Conservation (phyloP, 2,113 vertebrate genomes). For the Hiodon tergisus region DNA sequence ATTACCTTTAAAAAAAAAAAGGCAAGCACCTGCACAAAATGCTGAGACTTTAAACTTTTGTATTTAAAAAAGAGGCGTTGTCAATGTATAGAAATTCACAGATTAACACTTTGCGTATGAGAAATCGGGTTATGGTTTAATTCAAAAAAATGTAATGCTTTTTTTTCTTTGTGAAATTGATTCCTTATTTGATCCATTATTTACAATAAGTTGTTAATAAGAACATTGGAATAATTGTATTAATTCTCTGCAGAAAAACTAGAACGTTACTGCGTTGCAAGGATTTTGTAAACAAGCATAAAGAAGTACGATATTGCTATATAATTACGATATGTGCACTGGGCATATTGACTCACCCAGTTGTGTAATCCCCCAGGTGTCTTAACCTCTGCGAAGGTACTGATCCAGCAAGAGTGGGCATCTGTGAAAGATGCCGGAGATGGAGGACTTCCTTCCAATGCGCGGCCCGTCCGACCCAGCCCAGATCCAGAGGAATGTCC, state of each 20-base stretch:
- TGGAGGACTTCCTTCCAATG: slow-evolving; percentile 61
- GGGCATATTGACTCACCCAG: neutral
- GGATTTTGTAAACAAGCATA: neutral
- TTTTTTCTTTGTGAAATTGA: neutral
- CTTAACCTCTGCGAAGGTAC: neutral
- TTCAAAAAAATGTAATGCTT: neutral
- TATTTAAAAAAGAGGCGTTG: neutral
- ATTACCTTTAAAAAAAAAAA: slow-evolving; percentile 23
- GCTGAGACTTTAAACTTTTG: neutral
- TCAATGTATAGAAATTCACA: neutral
- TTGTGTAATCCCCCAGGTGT: slow-evolving; percentile 13
- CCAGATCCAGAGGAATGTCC: slow-evolving; percentile 74
- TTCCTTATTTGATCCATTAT: neutral
- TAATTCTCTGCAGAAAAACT: no score
- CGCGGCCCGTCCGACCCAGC: slow-evolving; percentile 40
- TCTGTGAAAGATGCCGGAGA: slow-evolving; percentile 65
- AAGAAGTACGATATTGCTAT: neutral
- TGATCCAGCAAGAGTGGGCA: slow-evolving; percentile 28
- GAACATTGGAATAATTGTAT: neutral
- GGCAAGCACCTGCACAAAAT: neutral
- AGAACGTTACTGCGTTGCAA: neutral
- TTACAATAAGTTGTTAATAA: neutral
- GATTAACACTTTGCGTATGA: neutral
- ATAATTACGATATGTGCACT: neutral
- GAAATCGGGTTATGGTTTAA: neutral